Conservation (phyloP, 2,888 invertebrate genomes). For the Noctua comes region DNA sequence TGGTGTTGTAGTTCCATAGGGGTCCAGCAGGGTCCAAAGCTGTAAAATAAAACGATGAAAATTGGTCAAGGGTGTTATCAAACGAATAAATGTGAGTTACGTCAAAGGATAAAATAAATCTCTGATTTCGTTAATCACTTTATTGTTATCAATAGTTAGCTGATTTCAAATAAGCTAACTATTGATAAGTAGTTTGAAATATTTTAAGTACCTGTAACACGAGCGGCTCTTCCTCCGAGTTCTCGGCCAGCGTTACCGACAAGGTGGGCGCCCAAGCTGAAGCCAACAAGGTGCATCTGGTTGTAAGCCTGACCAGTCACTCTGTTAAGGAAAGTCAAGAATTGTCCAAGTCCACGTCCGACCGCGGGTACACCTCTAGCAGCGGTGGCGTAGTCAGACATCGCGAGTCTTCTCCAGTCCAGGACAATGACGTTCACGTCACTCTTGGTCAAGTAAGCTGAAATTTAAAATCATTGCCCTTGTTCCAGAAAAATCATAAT, state of each 20-base stretch:
- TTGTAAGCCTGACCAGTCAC: conserved; percentile 70
- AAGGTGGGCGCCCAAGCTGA: conserved; percentile 84
- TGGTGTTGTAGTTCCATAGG: conserved; percentile 71
- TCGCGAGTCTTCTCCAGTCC: conserved; percentile 78
- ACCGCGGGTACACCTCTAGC: conserved; percentile 75
- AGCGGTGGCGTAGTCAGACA: conserved; percentile 72
- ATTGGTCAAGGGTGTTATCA: not conserved
- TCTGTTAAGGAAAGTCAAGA: conserved; percentile 74
- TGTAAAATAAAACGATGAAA: not conserved
- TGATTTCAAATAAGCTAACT: not conserved
- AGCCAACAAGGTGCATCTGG: conserved; percentile 81
- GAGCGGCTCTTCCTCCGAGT: conserved; percentile 72
- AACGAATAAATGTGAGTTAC: not conserved
- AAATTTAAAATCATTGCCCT: not conserved
- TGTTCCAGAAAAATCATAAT: not conserved
- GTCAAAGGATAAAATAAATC: not conserved
- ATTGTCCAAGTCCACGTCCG: conserved; percentile 78
- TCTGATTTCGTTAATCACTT: not conserved
- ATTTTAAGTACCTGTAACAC: conserved; percentile 75
- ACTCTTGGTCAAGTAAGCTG: conserved; percentile 72
- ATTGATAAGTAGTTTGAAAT: not conserved
- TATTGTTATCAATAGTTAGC: too few relatives aligned
- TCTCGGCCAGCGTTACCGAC: conserved; percentile 79
- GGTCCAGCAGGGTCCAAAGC: conserved; percentile 65
- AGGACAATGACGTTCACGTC: conserved; percentile 79